A percentile compares a stretch with the other conserved stretches of the same genome.
These are phyloP conservation scores for Littorina saxatilis DNA, from an alignment of 1,140 invertebrate genomes.

Conservation along the genomic window DNA sequence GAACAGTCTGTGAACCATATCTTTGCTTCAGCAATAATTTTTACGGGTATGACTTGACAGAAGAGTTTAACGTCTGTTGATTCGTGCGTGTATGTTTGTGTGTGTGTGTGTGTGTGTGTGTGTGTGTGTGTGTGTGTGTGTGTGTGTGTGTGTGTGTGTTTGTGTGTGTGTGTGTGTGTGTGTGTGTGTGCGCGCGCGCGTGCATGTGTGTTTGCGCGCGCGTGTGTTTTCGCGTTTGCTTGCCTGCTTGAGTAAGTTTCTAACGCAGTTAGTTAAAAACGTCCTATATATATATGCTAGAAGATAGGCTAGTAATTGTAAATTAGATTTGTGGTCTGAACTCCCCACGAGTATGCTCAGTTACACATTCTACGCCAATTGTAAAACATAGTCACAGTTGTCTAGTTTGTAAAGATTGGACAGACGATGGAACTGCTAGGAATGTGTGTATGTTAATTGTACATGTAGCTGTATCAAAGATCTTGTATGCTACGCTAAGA, in stretches of 20 bases:
- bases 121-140: constrained; percentile 11
- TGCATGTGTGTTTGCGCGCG: background rate
- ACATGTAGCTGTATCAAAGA: too few relatives aligned
- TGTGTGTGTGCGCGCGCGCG: background rate
- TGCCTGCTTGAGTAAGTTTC: background rate
- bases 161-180: background rate
- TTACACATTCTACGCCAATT: background rate
- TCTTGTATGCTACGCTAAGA: too few relatives aligned
- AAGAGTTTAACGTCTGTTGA: too few relatives aligned
- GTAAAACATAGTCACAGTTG: background rate
- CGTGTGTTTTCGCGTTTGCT: background rate
- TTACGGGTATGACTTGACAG: too few relatives aligned
- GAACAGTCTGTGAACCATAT: too few relatives aligned
- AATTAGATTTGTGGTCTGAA: background rate
- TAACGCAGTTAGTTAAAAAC: background rate
- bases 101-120: constrained; percentile 18
- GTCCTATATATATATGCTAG: background rate
- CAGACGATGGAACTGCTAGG: too few relatives aligned
- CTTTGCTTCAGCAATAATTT: too few relatives aligned
- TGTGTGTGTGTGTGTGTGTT: constrained; percentile 3
- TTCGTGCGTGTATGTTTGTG: background rate
- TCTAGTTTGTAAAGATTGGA: too few relatives aligned
- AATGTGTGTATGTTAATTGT: too few relatives aligned
- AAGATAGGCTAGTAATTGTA: background rate
- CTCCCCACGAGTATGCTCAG: background rate